Evolutionary conservation across 2,888 invertebrate species (phyloP), one percentile per base, ranked within the genome.

Genomic region (Euplagia quadripunctaria): DNA sequence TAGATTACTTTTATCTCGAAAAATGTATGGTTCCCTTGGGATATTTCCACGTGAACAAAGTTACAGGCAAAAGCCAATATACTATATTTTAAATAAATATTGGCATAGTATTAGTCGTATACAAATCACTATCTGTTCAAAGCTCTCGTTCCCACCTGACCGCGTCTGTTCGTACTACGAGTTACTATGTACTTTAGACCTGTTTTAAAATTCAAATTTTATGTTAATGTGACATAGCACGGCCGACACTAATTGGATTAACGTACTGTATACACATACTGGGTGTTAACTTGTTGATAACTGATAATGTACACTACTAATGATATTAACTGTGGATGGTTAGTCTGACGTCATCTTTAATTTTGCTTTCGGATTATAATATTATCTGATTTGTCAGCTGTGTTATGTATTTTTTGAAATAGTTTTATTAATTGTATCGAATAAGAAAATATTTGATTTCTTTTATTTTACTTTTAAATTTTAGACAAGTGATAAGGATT

Each of bases 141-240:
- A 74, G 68, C 63, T 77, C 51, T n/a, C 14, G 31, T 87, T 85
- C 79, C 80, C 89, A 92, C 89, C 89, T 92, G 93, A 90, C 88
- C 71, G n/a, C 52, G n/a, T 41, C 42, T 68, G 7, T 55, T 68
- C 64, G 63, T 64, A 85, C 85, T 88, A 87, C 87, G 81, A 86
- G 89, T 86, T 80, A 83, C 87, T 84, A 84, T 89, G 91, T 92
- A 91, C 91, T 92, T 91, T 90, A 89, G 87, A 82, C 85, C 88
- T 89, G 83, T 88, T 94, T 94, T 94, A 91, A 93, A 94, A 92
- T 94, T 94, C 85, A 93, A 94, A 94, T 93, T 82, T 87, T 85
- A 94, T 94, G 94, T 82, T 91, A 94, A 94, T 94, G 90, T 91
- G 93, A 93, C 92, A 90, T 85, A 82, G 90, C 85, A 82, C 85